phyloP scores from a whole-genome alignment of 2,797 vertebrate genomes.

The Hippocampus kuda region DNA sequence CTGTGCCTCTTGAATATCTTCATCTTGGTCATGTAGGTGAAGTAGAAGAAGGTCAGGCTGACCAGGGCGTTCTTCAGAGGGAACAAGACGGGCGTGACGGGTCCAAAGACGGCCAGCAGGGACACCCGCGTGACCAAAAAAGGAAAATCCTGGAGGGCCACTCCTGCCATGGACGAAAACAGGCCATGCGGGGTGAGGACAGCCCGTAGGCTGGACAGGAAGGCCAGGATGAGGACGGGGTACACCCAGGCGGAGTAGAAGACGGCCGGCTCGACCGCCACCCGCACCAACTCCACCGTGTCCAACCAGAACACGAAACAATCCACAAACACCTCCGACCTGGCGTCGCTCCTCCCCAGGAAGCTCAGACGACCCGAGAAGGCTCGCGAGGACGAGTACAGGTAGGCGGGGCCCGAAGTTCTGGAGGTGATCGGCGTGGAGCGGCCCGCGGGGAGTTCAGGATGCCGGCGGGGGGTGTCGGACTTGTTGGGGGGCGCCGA shows the following conservation, averaged over 20 bases:
- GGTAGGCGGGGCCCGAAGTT: constrained; percentile 34
- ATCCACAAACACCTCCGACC: constrained; percentile 60
- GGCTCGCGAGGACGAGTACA: constrained; percentile 38
- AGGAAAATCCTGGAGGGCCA: constrained; percentile 72
- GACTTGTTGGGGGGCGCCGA: constrained; percentile 35
- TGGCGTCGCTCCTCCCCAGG: constrained; percentile 54
- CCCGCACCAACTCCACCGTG: constrained; percentile 73
- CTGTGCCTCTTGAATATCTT: constrained; percentile 53
- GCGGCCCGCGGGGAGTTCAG: constrained; percentile 8
- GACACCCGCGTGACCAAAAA: constrained; percentile 67
- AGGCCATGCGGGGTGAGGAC: constrained; percentile 59
- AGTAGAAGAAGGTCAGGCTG: constrained; percentile 68
- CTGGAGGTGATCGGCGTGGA: background rate
- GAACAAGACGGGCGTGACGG: constrained; percentile 67
- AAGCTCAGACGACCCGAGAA: constrained; percentile 38
- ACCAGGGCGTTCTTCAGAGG: constrained; percentile 70
- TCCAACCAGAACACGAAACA: constrained; percentile 74
- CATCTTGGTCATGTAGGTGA: constrained; percentile 63
- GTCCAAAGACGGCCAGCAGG: constrained; percentile 61
- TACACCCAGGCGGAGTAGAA: constrained; percentile 71
- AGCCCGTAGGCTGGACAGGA: constrained; percentile 64
- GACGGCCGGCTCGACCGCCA: constrained; percentile 45
- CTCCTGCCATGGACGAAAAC: constrained; percentile 47
- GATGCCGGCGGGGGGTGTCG: constrained; percentile 22
- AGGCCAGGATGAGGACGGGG: constrained; percentile 67